Base-by-base conservation (phyloP, 1,140 invertebrate species). In the Grapholita molesta region DNA sequence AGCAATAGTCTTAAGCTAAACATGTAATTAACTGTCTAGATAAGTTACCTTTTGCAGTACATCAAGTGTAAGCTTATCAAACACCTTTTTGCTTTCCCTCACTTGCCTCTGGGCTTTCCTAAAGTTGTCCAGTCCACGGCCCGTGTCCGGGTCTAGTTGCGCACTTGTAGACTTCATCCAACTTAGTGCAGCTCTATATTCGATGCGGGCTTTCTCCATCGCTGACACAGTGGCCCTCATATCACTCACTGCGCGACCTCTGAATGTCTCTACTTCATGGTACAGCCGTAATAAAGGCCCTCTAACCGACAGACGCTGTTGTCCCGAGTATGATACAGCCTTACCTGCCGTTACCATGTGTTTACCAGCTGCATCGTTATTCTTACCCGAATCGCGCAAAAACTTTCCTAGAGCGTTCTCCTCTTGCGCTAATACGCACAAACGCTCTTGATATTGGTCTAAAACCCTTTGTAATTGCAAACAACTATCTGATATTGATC, bases 141-240 rank as follows among this genome's bases (percentile, higher is more conserved):
- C 97, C 0, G 97, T 98, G 83, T 99, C 99, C 0, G 99, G 99
- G 92, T 99, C 98, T 15, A 99, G 92, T 87, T 99, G 96, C 75
- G 97, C 95, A 67, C 98, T 99, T 2, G 98, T 95, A 74, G 99
- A 97, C 92, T 99, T 99, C 99, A 99, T 99, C 99, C 99, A 99
- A 81, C 97, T 96, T 1, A 99, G 93, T 0, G 98, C 97, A 0
- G 98, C 98, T 68, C 97, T 93, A 90, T 99, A 99, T 79, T 99
- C 98, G n/a, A 97, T 99, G 67, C 99, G 94, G 1, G 96, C 94
- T 84, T 97, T 97, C 87, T 99, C 99, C 97, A 99, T 99, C 66
- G 96, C 95, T 53, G 96, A 94, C 0, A 99, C 96, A 6, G 98
- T 99, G 52, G 95, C 93, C 12, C 96, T 92, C 23, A 98, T 99